Conservation (phyloP, 2,797 vertebrate species). For the Numenius phaeopus region DNA sequence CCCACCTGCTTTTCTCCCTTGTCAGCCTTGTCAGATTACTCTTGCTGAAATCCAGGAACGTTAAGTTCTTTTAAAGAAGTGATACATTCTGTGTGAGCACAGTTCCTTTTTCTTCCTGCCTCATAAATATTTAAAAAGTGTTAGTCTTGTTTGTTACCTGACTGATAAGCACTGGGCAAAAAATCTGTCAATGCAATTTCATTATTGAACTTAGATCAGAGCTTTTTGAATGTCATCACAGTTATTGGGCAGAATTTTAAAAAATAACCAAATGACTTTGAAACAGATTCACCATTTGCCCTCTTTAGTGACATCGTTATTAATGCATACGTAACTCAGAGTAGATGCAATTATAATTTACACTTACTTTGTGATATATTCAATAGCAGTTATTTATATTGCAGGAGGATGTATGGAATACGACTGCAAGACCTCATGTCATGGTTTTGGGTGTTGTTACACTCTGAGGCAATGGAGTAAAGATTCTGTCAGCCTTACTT, state of each 20-base stretch:
- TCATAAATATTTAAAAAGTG: slow-evolving; percentile 54
- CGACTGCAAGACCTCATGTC: not conserved
- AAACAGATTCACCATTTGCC: not conserved
- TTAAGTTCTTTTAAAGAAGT: slow-evolving; percentile 28
- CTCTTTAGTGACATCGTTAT: not conserved
- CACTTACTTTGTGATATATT: not conserved
- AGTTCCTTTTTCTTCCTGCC: slow-evolving; percentile 1
- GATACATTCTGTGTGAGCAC: not conserved
- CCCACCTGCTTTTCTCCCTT: slow-evolving; percentile 45
- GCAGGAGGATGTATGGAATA: not conserved
- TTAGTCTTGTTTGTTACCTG: slow-evolving; percentile 52
- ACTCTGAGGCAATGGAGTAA: not conserved
- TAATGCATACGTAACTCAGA: not conserved
- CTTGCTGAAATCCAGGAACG: slow-evolving; percentile 21
- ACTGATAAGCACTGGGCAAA: slow-evolving; percentile 43
- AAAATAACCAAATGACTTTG: not conserved
- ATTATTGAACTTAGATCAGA: slow-evolving; percentile 26
- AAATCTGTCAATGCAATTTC: slow-evolving; percentile 15
- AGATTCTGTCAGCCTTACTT: not conserved
- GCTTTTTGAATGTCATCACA: not conserved
- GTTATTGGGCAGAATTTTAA: slow-evolving; percentile 14
- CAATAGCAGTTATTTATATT: not conserved
- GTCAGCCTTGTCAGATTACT: slow-evolving; percentile 54
- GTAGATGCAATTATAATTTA: not conserved
- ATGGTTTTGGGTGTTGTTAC: not conserved